Evolutionary conservation across 30 jellyfish, hydroid and myxozoan species (phyloP), one percentile per base, ranked within the genome.

Genomic region (Sanderia malayensis): DNA sequence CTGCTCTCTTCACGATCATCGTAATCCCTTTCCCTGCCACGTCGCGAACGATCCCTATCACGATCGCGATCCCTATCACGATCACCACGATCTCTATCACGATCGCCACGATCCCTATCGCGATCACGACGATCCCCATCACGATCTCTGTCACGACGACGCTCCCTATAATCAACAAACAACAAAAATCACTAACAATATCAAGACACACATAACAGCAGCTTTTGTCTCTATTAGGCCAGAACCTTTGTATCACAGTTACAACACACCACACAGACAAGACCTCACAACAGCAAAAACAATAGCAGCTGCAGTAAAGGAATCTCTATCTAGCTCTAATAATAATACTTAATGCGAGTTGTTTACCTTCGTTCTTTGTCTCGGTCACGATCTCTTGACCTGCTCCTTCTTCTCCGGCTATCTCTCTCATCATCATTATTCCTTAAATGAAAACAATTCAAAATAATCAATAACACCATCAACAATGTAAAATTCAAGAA

Each of bases 41-140:
- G n/a, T n/a, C n/a, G n/a, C n/a, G n/a, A n/a, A n/a, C n/a, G 87
- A 49, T 70, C 86, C 2, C 92, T 55, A 31, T 85, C 90, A n/a
- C 91, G 78, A 55, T 44, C 57, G 23, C 82, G 41, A 18, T 44
- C 49, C 17, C 73, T 10, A n/a, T n/a, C n/a, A n/a, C 94, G 78
- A n/a, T 71, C 86, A 1, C 74, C 70, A 7, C 73, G 64, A 17
- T 49, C 78, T 9, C 70, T 31, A 47, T 30, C 71, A n/a, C 71
- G 55, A 27, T 52, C 71, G 24, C 83, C 73, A 71, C 47, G 73
- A 9, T 74, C 27, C 2, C 65, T n/a, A 11, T 49, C 60, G 19
- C 66, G 80, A 34, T 28, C 66, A 60, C 72, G 72, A 19, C 31
- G 68, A 1, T 59, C 86, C n/a, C 80, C 57, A 55, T 76, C 88